Conservation (phyloP, 2,888 invertebrate genomes). For the Ganaspis brasiliensis region DNA sequence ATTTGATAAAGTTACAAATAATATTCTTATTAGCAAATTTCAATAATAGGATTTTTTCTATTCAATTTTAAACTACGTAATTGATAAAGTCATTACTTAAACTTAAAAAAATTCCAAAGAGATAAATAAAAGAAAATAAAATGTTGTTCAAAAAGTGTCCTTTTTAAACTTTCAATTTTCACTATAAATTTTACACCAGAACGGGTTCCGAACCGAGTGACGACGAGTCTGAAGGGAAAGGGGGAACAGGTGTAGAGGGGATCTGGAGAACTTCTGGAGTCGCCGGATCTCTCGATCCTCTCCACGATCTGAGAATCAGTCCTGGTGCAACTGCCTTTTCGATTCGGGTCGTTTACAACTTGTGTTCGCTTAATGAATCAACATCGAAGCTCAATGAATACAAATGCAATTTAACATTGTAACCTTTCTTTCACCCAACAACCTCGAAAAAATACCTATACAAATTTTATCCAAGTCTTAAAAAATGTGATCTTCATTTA, state of each 20-base stretch:
- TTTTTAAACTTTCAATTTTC: too few relatives aligned
- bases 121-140: too few relatives aligned
- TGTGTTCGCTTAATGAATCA: neutral
- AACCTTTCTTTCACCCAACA: neutral
- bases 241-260: slow-evolving; percentile 67
- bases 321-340: slow-evolving; percentile 68
- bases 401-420: neutral
- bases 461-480: too few relatives aligned
- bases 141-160: too few relatives aligned
- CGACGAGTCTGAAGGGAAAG: slow-evolving; percentile 58
- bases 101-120: too few relatives aligned
- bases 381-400: neutral
- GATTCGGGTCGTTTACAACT: slow-evolving; percentile 37
- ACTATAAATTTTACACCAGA: neutral
- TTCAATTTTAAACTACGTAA: too few relatives aligned
- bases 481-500: neutral
- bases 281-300: slow-evolving; percentile 61
- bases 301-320: slow-evolving; percentile 71
- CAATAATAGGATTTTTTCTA: too few relatives aligned
- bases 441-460: too few relatives aligned
- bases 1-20: too few relatives aligned
- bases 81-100: too few relatives aligned
- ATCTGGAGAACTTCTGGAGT: slow-evolving; percentile 63
- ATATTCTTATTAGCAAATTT: too few relatives aligned
- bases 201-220: slow-evolving; percentile 19